Conservation (phyloP, 2,888 invertebrate species). For the Pristionchus arcanus region DNA sequence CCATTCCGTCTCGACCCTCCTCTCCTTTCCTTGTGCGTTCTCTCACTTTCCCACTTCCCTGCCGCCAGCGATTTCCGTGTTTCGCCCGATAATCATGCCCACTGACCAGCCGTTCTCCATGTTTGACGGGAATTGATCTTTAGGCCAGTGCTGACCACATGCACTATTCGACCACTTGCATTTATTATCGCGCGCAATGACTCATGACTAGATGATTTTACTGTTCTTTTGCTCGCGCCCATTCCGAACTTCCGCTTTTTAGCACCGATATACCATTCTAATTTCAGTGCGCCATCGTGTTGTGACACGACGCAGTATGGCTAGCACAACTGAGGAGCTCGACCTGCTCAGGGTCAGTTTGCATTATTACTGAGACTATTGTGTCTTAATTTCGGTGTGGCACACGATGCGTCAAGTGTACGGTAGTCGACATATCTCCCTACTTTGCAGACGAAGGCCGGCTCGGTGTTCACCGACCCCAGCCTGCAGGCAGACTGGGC, state of each 20-base stretch:
- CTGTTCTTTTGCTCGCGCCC: background rate
- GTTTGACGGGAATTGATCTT: background rate
- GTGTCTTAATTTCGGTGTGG: background rate
- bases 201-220: background rate
- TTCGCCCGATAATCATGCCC: background rate
- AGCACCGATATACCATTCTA: background rate
- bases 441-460: slow-evolving; percentile 40
- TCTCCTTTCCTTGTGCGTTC: background rate
- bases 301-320: background rate
- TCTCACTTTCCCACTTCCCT: background rate
- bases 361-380: background rate
- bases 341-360: slow-evolving; percentile 48
- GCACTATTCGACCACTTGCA: background rate
- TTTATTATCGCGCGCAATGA: background rate
- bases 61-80: slow-evolving; percentile 14
- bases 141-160: background rate
- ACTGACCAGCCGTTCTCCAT: background rate
- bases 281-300: slow-evolving; percentile 7
- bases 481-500: slow-evolving; percentile 99
- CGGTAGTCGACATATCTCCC: background rate
- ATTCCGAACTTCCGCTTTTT: background rate
- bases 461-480: slow-evolving; percentile 84
- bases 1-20: background rate
- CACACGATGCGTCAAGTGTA: background rate
- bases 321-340: slow-evolving; percentile 44